Conservation (phyloP, 2,113 vertebrate species). For the Cervus canadensis region DNA sequence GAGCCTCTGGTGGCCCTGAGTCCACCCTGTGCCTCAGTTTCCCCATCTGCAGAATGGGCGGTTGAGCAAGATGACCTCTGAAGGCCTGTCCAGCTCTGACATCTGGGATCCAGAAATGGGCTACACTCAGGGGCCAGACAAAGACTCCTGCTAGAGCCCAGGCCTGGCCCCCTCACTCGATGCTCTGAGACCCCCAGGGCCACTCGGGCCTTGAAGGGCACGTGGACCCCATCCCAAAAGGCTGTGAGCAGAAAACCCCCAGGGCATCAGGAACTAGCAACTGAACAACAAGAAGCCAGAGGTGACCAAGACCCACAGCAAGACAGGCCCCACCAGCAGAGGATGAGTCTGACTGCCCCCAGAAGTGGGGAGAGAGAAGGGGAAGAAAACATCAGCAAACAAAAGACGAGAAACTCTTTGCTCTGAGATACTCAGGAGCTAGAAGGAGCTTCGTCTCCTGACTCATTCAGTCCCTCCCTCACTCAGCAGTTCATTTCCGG, state of each 20-base stretch:
- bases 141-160: background rate
- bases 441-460: background rate
- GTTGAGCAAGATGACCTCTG: too few relatives aligned
- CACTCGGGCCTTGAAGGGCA: background rate
- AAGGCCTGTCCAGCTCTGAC: background rate
- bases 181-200: background rate
- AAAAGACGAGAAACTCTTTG: accelerated
- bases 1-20: accelerated
- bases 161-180: accelerated
- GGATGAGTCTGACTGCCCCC: accelerated
- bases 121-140: too few relatives aligned
- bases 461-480: background rate
- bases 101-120: background rate
- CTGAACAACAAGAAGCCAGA: background rate
- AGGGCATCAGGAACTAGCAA: background rate
- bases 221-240: background rate
- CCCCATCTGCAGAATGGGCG: background rate
- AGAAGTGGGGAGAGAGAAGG: background rate
- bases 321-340: background rate
- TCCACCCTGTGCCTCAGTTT: background rate
- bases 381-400: background rate
- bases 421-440: background rate
- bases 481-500: background rate
- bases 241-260: background rate
- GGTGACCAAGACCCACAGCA: background rate